A percentile compares a stretch with the other conserved stretches of the same genome.
Evolutionary conservation across 2,113 vertebrate species (phyloP).

Genomic region (Rhinopomastus cyanomelas): DNA sequence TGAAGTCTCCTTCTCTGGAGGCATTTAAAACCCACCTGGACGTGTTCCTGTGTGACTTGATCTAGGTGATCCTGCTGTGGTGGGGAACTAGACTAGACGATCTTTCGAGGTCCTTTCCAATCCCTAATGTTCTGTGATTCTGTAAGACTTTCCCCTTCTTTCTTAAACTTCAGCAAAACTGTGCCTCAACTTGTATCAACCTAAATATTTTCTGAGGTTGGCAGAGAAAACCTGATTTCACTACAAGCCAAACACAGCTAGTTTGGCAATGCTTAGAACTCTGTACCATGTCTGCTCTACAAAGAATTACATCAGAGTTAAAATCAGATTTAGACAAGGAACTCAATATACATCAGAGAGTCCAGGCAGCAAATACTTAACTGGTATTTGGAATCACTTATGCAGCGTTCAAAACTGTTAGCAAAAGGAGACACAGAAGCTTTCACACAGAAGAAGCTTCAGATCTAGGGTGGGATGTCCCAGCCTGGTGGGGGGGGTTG

Average conservation of each 20-base stretch:
- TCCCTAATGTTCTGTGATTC: too few relatives aligned
- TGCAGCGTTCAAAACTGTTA: neutral
- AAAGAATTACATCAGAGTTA: neutral
- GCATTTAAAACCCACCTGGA: too few relatives aligned
- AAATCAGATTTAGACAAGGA: neutral
- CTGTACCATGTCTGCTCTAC: neutral
- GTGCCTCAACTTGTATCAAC: neutral
- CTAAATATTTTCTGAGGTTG: neutral
- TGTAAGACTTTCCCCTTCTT: neutral
- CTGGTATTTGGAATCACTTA: neutral
- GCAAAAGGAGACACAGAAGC: neutral
- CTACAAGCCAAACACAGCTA: neutral
- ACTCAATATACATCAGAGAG: neutral
- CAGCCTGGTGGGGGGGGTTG: too few relatives aligned
- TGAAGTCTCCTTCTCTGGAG: too few relatives aligned
- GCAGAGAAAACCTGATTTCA: neutral
- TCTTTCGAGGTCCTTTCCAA: too few relatives aligned
- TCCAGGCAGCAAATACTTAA: neutral
- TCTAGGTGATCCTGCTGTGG: too few relatives aligned
- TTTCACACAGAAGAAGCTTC: neutral
- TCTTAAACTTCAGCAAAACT: neutral
- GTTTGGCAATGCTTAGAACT: neutral
- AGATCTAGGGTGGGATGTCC: too few relatives aligned
- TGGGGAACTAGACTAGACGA: too few relatives aligned
- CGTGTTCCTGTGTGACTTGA: too few relatives aligned